Evolutionary conservation across 2,113 vertebrate species (phyloP).

Genomic region (Ondatra zibethicus): DNA sequence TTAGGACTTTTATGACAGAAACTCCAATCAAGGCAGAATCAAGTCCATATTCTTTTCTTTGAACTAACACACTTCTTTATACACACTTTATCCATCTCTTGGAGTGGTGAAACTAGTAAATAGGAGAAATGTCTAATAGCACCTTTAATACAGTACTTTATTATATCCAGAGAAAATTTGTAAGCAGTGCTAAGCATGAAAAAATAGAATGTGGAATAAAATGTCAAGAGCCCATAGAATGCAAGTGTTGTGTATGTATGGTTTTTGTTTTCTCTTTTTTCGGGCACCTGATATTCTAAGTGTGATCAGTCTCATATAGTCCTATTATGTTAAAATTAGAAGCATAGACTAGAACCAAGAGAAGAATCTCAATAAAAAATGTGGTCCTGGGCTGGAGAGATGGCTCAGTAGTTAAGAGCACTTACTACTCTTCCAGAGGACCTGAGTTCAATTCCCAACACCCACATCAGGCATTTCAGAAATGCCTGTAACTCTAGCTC

Average conservation of each 20-base stretch:
- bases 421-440: background rate
- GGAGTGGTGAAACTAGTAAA: slow-evolving; percentile 32
- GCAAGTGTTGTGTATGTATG: slow-evolving; percentile 10
- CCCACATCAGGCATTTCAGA: background rate
- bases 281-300: background rate
- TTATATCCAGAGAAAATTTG: slow-evolving; percentile 50
- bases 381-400: background rate
- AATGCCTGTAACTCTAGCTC: background rate
- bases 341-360: slow-evolving; percentile 42
- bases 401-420: background rate
- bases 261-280: slow-evolving; percentile 31
- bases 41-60: background rate
- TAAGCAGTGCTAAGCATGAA: slow-evolving; percentile 55
- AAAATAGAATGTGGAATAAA: slow-evolving; percentile 44
- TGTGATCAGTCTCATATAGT: slow-evolving; percentile 29
- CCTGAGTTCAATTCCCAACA: background rate
- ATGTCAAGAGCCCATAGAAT: background rate
- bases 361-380: background rate
- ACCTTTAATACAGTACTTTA: slow-evolving; percentile 26
- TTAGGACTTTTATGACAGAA: slow-evolving; percentile 3
- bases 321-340: slow-evolving; percentile 33
- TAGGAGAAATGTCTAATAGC: slow-evolving; percentile 26
- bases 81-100: slow-evolving; percentile 42
- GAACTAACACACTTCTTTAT: slow-evolving; percentile 13
- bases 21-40: slow-evolving; percentile 11